Conservation (phyloP, 2,113 vertebrate genomes). For the Odobenus rosmarus region DNA sequence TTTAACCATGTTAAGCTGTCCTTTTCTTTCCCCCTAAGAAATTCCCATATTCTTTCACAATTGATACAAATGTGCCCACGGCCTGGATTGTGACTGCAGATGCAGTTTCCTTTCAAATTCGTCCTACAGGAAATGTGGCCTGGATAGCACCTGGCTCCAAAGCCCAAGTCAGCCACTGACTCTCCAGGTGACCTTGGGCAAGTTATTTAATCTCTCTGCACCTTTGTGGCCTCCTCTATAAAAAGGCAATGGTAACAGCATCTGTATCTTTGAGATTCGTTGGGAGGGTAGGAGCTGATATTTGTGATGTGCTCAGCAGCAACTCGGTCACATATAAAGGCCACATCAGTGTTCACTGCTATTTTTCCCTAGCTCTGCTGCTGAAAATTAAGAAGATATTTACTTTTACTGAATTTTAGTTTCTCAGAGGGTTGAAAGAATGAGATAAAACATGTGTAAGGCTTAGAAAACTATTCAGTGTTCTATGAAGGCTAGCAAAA, state of each 20-base stretch:
- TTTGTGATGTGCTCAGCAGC: not conserved
- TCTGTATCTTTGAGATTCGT: not conserved
- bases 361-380: not conserved
- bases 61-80: not conserved
- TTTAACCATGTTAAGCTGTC: constrained; percentile 11
- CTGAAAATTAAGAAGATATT: constrained; percentile 43
- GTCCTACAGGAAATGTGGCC: not conserved
- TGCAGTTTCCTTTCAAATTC: constrained; percentile 10
- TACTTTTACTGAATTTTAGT: not conserved
- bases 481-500: constrained; percentile 16
- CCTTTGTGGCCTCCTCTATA: not conserved
- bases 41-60: not conserved
- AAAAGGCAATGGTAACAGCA: not conserved
- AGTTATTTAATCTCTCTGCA: not conserved
- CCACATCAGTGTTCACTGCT: not conserved
- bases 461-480: constrained; percentile 1
- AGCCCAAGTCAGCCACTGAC: not conserved
- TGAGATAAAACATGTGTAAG: not conserved
- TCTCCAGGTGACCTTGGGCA: not conserved
- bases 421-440: constrained; percentile 36
- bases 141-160: not conserved
- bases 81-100: not conserved
- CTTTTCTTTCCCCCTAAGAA: constrained; percentile 42
- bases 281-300: not conserved
- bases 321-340: not conserved